Base-by-base conservation (phyloP, 2,888 invertebrate genomes). In the Sesia apiformis region DNA sequence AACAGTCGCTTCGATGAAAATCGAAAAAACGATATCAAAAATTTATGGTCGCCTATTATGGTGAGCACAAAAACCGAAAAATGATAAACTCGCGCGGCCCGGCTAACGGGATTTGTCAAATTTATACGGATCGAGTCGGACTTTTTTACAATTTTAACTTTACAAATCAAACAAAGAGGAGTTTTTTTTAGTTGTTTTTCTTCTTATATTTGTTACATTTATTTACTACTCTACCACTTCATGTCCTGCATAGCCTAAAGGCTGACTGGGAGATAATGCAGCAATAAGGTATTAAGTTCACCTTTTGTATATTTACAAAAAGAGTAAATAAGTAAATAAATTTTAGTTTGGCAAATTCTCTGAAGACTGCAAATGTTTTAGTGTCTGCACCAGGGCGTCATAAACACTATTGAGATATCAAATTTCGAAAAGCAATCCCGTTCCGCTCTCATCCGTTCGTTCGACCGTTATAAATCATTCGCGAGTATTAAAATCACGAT, bases 401-500 rank as follows among this genome's bases (percentile, higher is more conserved):
- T 84, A 83, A 86, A 81, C 73, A 68, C 72, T 80, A 86, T 84
- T 71, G 79, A 84, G 86, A 84, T 87, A 88, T 89, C 88, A 87
- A 86, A 81, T 88, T 87, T 86, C 88, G 78, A 73, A 78, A 83
- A 77, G 76, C 84, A 82, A 84, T 84, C 77, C 78, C 73, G 77
- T 66, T 66, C 64, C 73, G 56, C 66, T 67, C 70, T 65, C 72
- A 72, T 73, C 75, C 76, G 72, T 66, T 68, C 70, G 66, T 60
- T 67, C 69, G 74, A 72, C 72, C 74, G 80, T 63, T 71, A 76
- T 89, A 89, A 88, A 89, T 89, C 87, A 81, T 73, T 60, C 58
- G 66, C 56, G 65, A 58, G 81, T 84, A 86, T 89, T 89, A 88
- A 88, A 89, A 88, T 84, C 84, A 77, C 84, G 88, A 88, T 89